A percentile compares a stretch with the other conserved stretches of the same genome.
These are phyloP conservation scores for Agonopterix arenella DNA, from an alignment of 2,888 invertebrate species.

Conservation along the genomic window DNA sequence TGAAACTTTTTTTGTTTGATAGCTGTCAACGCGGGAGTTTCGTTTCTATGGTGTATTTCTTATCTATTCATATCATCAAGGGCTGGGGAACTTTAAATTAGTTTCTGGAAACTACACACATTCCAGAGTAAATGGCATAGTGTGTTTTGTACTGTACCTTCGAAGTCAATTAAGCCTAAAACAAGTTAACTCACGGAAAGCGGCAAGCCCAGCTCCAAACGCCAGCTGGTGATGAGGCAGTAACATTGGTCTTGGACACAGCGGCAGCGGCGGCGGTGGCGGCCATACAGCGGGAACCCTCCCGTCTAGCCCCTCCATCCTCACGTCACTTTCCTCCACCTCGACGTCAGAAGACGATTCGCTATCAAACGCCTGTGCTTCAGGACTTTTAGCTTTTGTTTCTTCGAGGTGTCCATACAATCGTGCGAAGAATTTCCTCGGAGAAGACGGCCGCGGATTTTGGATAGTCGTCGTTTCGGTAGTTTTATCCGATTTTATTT, in stretches of 20 bases:
- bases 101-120: too few relatives aligned
- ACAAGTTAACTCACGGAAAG: slow-evolving; percentile 67
- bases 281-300: slow-evolving; percentile 39
- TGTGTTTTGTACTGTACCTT: background rate
- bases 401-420: slow-evolving; percentile 87
- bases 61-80: too few relatives aligned
- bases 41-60: too few relatives aligned
- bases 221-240: slow-evolving; percentile 71
- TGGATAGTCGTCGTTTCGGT: slow-evolving; percentile 34
- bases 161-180: background rate
- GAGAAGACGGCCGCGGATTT: slow-evolving; percentile 81
- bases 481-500: slow-evolving; percentile 22
- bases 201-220: slow-evolving; percentile 77
- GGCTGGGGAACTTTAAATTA: too few relatives aligned
- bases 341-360: slow-evolving; percentile 70
- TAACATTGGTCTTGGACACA: slow-evolving; percentile 61
- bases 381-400: slow-evolving; percentile 21
- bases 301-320: slow-evolving; percentile 15
- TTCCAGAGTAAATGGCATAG: background rate
- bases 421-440: slow-evolving; percentile 87
- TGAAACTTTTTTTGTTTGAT: too few relatives aligned
- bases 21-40: too few relatives aligned
- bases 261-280: slow-evolving; percentile 54
- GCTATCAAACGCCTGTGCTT: slow-evolving; percentile 38
- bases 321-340: slow-evolving; percentile 41